Conservation (phyloP, 2,797 vertebrate genomes). For the Neopelma chrysocephalum region DNA sequence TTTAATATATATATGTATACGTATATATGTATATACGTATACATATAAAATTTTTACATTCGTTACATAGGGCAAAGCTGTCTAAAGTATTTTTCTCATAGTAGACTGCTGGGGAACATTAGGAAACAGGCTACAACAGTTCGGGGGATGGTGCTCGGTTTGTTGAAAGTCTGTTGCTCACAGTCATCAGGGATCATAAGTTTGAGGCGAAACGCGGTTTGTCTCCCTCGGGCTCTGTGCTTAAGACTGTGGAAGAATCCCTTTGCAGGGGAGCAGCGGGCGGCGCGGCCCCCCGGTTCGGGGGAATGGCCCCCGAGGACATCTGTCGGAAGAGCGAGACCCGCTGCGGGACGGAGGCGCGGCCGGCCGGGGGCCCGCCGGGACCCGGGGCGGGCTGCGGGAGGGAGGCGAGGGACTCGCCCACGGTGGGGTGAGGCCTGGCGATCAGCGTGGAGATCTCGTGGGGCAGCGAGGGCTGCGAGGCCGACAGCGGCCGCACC, state of each 20-base stretch:
- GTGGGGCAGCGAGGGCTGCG: constrained; percentile 96
- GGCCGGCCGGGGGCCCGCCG: constrained; percentile 81
- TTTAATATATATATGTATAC: constrained; percentile 32
- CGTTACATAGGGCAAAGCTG: constrained; percentile 87
- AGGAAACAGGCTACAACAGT: constrained; percentile 85
- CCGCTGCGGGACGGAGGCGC: constrained; percentile 87
- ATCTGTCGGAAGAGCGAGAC: constrained; percentile 95
- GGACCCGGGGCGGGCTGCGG: constrained; percentile 81
- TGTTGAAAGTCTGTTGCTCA: constrained; percentile 75
- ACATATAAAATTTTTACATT: constrained; percentile 81
- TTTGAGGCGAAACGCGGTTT: constrained; percentile 97
- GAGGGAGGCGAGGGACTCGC: constrained; percentile 91
- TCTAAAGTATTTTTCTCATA: constrained; percentile 91
- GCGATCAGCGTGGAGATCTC: constrained; percentile 85
- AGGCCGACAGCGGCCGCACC: constrained; percentile 93
- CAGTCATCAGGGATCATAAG: constrained; percentile 90
- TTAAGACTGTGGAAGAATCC: constrained; percentile 91
- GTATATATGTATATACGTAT: not conserved
- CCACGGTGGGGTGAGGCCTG: constrained; percentile 88
- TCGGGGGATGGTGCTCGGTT: constrained; percentile 73
- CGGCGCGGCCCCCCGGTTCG: constrained; percentile 79
- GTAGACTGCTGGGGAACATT: constrained; percentile 87
- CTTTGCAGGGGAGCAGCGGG: constrained; percentile 73
- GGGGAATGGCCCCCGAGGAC: constrained; percentile 94
- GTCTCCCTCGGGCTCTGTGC: constrained; percentile 94